Evolutionary conservation across 2,888 invertebrate species (phyloP).

Genomic region (Augiades crinisus): DNA sequence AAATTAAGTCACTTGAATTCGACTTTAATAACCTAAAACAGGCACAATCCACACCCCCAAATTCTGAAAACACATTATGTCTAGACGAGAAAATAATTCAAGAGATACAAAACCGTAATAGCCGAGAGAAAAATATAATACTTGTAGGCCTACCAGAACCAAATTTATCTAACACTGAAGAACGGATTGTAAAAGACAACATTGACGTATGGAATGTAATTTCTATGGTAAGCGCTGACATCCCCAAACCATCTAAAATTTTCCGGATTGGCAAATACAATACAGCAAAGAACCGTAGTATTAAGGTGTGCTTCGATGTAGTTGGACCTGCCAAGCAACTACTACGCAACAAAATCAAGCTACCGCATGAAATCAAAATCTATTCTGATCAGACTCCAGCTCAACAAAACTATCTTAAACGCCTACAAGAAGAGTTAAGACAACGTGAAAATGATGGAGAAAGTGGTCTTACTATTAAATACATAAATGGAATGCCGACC

Average conservation of each 20-base stretch:
- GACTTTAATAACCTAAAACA: constrained; percentile 13
- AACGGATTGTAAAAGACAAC: constrained; percentile 1
- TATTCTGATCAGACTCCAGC: constrained; percentile 28
- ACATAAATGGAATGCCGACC: constrained; percentile 11
- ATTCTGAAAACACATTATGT: constrained; percentile 5
- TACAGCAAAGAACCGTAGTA: constrained; percentile 19
- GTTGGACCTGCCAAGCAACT: constrained; percentile 19
- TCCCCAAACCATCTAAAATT: constrained; percentile 20
- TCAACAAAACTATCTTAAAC: constrained; percentile 20
- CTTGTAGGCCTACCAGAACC: constrained; percentile 13
- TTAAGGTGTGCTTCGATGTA: constrained; percentile 27
- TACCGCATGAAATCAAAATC: constrained; percentile 13
- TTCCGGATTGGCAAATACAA: constrained; percentile 26
- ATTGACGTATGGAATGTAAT: neutral
- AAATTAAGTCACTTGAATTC: constrained; percentile 11
- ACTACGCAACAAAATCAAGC: constrained; percentile 22
- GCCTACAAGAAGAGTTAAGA: constrained; percentile 23
- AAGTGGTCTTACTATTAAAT: constrained; percentile 12
- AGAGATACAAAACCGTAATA: constrained; percentile 16
- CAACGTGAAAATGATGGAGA: constrained; percentile 17
- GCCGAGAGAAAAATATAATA: constrained; percentile 16
- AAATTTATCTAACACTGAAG: neutral
- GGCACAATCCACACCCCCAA: neutral
- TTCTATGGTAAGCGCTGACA: neutral
- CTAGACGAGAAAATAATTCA: constrained; percentile 12